Conservation (phyloP, 2,113 vertebrate species). For the Nanorana parkeri region DNA sequence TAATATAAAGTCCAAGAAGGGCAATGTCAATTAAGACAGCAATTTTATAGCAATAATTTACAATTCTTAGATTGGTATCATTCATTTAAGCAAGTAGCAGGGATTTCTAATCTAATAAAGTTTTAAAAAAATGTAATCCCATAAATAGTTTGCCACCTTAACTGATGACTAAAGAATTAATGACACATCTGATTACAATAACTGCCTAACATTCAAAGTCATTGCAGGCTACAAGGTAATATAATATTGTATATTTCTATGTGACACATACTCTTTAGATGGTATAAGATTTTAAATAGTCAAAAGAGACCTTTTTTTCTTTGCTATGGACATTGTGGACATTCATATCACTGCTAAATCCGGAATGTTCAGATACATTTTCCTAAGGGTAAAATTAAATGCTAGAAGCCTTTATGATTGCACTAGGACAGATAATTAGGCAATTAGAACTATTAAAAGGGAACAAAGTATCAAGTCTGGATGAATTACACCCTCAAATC, state of each 20-base stretch:
- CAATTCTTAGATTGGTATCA: constrained; percentile 21
- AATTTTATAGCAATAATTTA: constrained; percentile 24
- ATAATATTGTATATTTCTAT: constrained; percentile 19
- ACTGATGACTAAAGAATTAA: constrained; percentile 34
- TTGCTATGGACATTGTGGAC: constrained; percentile 26
- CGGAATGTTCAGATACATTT: constrained; percentile 37
- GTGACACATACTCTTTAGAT: constrained; percentile 6
- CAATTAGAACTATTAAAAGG: constrained; percentile 49
- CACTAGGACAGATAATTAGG: constrained; percentile 46
- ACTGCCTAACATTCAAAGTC: constrained; percentile 35
- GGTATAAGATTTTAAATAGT: constrained; percentile 14
- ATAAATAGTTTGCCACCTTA: constrained; percentile 39
- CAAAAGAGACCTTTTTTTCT: constrained; percentile 1
- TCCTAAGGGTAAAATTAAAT: constrained; percentile 41
- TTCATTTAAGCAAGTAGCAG: constrained; percentile 23
- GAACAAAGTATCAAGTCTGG: constrained; percentile 44
- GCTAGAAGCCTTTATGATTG: constrained; percentile 48
- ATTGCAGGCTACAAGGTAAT: constrained; percentile 1
- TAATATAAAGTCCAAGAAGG: constrained; percentile 12
- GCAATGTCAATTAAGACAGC: constrained; percentile 18
- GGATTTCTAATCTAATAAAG: constrained; percentile 40
- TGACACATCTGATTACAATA: constrained; percentile 45
- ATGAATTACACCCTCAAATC: constrained; percentile 45
- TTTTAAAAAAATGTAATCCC: constrained; percentile 4
- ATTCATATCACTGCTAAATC: constrained; percentile 8